Base-by-base conservation (phyloP, 2,113 vertebrate species). In the Dromiciops gliroides region DNA sequence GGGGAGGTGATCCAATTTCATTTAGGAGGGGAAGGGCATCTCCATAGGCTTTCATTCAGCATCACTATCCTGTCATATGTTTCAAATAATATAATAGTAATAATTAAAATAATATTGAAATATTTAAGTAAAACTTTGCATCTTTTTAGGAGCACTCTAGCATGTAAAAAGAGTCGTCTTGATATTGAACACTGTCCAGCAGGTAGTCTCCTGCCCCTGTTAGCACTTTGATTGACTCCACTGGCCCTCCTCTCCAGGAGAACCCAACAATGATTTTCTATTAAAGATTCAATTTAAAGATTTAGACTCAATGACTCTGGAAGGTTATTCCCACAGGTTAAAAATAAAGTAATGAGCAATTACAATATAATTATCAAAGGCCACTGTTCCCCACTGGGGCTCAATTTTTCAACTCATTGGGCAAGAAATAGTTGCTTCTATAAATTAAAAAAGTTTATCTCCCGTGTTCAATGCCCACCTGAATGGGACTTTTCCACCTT, bases 371-470 rank as follows among this genome's bases (percentile, higher is more conserved):
- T 90, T 90, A 90, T 50, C 47, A 90, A 90, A 90, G 89, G 89
- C 89, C 48, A 49, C 47, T 49, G 25, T 90, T 90, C 89, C 48
- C 89, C 89, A 90, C 89, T 48, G 89, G 48, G 48, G 89, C 25
- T 1, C 89, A 90, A 90, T 90, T 90, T 90, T 48, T 90, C 89
- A 90, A 90, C 89, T 50, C 89, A 90, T 50, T 90, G 89, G 89
- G 14, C 89, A 90, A 90, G 89, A 90, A 90, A 50, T 90, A 48
- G 89, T 90, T 49, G 89, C 89, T 90, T 48, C 48, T 90, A 90
- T 90, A 90, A 90, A 90, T 90, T 90, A 90, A 90, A 90, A 90
- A 90, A 90, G 23, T 90, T 48, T 83, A 83, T 83, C 67, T 83
- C 67, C 67, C n/a, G 7, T 83, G 67, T 44, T 83, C 67, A 44